Percentiles rank a stretch among this genome's conserved stretches.
Conservation (phyloP, 2,888 invertebrate species). For the Conops quadrifasciatus region DNA sequence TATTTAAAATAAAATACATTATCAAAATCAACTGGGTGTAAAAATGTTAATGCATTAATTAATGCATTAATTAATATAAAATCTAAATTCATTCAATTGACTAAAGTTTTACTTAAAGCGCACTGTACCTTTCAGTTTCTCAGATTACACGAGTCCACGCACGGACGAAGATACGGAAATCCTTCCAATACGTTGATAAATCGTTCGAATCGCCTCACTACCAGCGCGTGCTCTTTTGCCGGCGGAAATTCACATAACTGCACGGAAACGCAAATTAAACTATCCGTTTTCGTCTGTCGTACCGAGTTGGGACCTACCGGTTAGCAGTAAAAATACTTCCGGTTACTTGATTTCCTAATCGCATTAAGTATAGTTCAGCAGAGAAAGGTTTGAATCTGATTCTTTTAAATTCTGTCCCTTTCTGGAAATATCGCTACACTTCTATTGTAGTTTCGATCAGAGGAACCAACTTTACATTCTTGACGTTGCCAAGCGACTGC, state of each 20-base stretch:
- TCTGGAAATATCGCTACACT: conserved; percentile 59
- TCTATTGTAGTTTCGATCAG: conserved; percentile 59
- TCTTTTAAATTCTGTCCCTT: conserved; percentile 37
- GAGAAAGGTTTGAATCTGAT: conserved; percentile 13
- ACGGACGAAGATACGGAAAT: conserved; percentile 45
- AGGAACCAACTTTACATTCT: conserved; percentile 62
- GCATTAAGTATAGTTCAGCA: conserved; percentile 39
- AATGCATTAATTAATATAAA: background rate
- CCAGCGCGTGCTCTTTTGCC: background rate
- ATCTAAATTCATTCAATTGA: background rate
- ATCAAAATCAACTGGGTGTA: too few species aligned
- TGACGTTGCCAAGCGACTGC: conserved; percentile 64
- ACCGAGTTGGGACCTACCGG: conserved; percentile 24
- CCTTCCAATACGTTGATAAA: background rate
- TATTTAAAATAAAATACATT: background rate
- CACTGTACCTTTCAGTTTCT: conserved; percentile 49
- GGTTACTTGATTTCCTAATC: conserved; percentile 58
- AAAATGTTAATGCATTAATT: too few species aligned
- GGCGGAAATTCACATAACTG: conserved; percentile 24
- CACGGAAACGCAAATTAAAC: background rate
- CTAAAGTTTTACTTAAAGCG: background rate
- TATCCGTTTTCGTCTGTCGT: background rate
- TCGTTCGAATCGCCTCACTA: background rate
- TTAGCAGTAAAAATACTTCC: conserved; percentile 49
- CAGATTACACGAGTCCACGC: conserved; percentile 65